phyloP scores from a whole-genome alignment of 2,113 vertebrate genomes.

The Mirza zaza region DNA sequence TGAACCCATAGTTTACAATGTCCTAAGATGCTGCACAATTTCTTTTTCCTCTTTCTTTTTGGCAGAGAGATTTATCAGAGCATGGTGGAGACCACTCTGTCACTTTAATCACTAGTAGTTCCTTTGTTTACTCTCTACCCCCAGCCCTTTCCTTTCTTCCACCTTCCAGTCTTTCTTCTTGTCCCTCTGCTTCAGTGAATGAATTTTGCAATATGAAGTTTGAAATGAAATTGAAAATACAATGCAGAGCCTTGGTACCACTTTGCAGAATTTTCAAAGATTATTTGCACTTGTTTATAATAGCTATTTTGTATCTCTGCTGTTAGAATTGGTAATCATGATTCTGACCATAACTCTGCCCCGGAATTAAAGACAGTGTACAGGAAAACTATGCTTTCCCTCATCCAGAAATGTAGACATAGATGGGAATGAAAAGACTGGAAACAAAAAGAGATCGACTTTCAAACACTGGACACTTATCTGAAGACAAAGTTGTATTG shows the following conservation, averaged over 20 bases:
- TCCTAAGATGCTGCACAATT: background rate
- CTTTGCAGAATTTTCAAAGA: background rate
- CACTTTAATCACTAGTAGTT: background rate
- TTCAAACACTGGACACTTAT: background rate
- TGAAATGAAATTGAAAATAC: constrained; percentile 1
- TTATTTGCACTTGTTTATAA: background rate
- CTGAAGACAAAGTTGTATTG: background rate
- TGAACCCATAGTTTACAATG: background rate
- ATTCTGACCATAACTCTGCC: background rate
- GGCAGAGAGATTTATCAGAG: background rate
- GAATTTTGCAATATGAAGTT: background rate
- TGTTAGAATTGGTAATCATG: background rate
- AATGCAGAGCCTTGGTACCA: background rate
- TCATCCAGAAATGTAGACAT: background rate
- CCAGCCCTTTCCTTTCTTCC: fast-evolving
- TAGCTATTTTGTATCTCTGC: background rate
- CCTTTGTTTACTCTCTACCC: background rate
- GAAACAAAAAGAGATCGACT: background rate
- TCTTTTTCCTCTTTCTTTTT: background rate
- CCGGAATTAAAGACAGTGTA: background rate
- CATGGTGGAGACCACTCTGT: background rate
- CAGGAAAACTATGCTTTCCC: background rate
- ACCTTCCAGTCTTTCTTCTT: background rate
- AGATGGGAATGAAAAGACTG: background rate
- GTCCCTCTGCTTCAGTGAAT: background rate